A percentile compares a stretch with the other conserved stretches of the same genome.
phyloP scores from a whole-genome alignment of 2,113 vertebrate genomes.

The Dromaius novaehollandiae region DNA sequence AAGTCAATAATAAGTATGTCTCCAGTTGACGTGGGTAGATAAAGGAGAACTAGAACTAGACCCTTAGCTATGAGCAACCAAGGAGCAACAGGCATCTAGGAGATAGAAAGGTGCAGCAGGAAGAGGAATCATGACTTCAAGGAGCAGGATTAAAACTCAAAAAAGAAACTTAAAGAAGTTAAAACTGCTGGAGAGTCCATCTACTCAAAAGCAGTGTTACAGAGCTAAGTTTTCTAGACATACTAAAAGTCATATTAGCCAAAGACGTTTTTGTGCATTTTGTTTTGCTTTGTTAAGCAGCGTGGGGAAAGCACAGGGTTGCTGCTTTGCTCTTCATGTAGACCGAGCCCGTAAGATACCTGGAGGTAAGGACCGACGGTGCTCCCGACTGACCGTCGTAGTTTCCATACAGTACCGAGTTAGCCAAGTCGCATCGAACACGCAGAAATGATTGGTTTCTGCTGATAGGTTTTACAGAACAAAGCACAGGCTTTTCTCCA shows the following conservation, averaged over 20 bases:
- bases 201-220: neutral
- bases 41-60: neutral
- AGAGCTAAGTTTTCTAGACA: neutral
- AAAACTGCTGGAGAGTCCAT: neutral
- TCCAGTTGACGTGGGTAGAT: neutral
- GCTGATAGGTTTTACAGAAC: neutral
- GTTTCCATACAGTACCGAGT: neutral
- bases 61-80: neutral
- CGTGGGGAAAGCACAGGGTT: neutral
- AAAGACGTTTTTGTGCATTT: neutral
- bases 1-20: neutral
- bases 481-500: neutral
- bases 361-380: neutral
- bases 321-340: neutral
- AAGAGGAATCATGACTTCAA: neutral
- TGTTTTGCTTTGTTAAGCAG: neutral
- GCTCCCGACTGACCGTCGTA: accelerated
- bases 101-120: neutral
- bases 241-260: neutral
- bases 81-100: neutral
- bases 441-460: neutral
- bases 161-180: no score
- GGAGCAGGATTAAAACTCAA: neutral
- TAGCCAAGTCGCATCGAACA: neutral
- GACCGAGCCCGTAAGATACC: no score